A percentile compares a stretch with the other conserved stretches of the same genome.
These are phyloP conservation scores for Abrostola triplasia DNA, from an alignment of 2,888 invertebrate species.

Conservation along the genomic window DNA sequence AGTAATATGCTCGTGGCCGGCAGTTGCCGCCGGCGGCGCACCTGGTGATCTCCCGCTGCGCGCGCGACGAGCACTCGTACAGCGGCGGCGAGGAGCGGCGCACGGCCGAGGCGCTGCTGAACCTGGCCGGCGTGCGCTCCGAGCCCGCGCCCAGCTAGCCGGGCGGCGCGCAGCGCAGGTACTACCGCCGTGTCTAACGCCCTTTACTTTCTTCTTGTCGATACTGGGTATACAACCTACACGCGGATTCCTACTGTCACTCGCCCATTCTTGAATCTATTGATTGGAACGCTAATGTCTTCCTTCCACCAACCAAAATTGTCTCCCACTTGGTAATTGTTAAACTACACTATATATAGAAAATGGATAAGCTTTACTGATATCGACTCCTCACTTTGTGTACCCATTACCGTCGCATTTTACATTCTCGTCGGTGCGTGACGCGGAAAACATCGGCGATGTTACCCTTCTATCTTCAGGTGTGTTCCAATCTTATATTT, in stretches of 20 bases:
- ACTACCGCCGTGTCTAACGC: conserved; percentile 3
- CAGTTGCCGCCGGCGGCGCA: conserved; percentile 84
- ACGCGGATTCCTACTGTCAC: no score
- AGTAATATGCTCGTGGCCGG: neutral
- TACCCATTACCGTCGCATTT: conserved; percentile 15
- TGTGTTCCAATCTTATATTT: conserved; percentile 10
- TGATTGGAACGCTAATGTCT: no score
- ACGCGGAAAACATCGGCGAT: conserved; percentile 9
- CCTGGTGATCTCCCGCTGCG: conserved; percentile 94
- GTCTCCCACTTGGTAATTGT: no score
- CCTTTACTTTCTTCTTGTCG: neutral
- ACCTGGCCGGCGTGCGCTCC: conserved; percentile 80
- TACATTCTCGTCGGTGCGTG: conserved; percentile 1
- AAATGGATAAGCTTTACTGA: neutral
- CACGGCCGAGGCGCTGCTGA: conserved; percentile 85
- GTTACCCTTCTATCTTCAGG: conserved; percentile 6
- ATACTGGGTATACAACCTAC: neutral
- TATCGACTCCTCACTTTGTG: neutral
- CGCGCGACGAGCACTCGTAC: conserved; percentile 98
- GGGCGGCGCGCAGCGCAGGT: conserved; percentile 39
- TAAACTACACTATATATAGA: no score
- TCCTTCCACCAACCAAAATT: no score
- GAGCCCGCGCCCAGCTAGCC: conserved; percentile 60
- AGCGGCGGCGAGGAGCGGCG: conserved; percentile 90
- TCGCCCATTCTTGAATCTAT: no score